phyloP scores from a whole-genome alignment of 2,888 invertebrate species.

The Aphrophora alni region DNA sequence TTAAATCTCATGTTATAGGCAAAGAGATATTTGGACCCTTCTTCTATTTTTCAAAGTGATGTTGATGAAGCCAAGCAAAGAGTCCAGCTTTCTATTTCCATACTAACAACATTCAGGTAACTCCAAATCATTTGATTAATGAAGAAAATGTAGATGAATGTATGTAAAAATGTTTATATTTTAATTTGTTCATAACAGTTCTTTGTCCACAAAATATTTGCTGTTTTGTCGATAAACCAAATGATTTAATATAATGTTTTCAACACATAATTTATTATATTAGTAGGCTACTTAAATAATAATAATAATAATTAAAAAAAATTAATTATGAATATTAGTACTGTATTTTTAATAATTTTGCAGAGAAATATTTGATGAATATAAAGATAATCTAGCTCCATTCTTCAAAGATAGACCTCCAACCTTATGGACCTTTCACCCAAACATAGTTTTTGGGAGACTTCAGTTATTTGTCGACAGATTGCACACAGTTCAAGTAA shows the following conservation, averaged over 20 bases:
- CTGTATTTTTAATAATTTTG: too few relatives aligned
- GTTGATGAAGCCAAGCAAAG: conserved; percentile 91
- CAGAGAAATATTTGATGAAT: conserved; percentile 69
- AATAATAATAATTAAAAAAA: too few relatives aligned
- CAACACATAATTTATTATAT: too few relatives aligned
- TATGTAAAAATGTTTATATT: too few relatives aligned
- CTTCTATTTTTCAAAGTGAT: conserved; percentile 92
- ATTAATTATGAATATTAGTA: too few relatives aligned
- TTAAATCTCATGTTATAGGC: conserved; percentile 75
- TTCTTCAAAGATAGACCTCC: conserved; percentile 67
- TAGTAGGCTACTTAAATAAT: too few relatives aligned
- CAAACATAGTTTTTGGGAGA: conserved; percentile 79
- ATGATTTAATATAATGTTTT: too few relatives aligned
- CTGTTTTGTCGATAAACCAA: too few relatives aligned
- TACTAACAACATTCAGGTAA: conserved; percentile 54
- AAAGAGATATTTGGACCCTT: conserved; percentile 86
- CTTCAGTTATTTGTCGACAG: conserved; percentile 79
- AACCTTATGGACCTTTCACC: conserved; percentile 81
- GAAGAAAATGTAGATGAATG: too few relatives aligned
- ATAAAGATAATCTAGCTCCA: conserved; percentile 69
- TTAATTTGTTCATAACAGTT: too few relatives aligned
- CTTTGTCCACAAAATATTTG: too few relatives aligned
- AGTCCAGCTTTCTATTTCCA: conserved; percentile 61
- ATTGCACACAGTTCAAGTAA: conserved; percentile 73
- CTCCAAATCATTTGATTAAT: background rate